Conservation (phyloP, 2,797 vertebrate species). For the Hypotaenidia okinawae region DNA sequence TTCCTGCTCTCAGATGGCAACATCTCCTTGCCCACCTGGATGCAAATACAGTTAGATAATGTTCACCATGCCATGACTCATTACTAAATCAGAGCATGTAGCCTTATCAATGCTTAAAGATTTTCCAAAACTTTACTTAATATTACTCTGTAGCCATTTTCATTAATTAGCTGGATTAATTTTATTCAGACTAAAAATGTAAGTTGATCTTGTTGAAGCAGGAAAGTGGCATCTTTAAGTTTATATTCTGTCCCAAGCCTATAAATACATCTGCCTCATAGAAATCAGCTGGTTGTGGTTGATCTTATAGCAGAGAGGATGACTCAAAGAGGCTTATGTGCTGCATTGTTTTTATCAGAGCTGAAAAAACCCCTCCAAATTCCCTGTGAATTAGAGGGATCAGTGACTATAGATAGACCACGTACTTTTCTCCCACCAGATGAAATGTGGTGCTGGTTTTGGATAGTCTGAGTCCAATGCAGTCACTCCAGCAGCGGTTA, state of each 20-base stretch:
- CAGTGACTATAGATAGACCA: slow-evolving; percentile 19
- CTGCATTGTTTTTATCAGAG: slow-evolving; percentile 51
- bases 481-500: background rate
- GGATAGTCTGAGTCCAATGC: background rate
- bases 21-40: background rate
- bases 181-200: slow-evolving; percentile 38
- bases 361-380: background rate
- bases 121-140: slow-evolving; percentile 34
- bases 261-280: slow-evolving; percentile 54
- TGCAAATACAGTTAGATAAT: background rate
- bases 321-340: slow-evolving; percentile 62
- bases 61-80: background rate
- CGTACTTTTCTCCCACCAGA: background rate
- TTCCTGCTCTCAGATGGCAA: background rate
- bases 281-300: slow-evolving; percentile 56
- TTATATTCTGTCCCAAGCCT: slow-evolving; percentile 25
- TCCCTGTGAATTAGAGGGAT: slow-evolving; percentile 39
- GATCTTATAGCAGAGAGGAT: slow-evolving; percentile 47
- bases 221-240: slow-evolving; percentile 41
- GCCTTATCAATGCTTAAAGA: background rate
- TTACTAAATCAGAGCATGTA: background rate
- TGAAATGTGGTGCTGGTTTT: background rate
- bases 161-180: slow-evolving; percentile 40
- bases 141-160: slow-evolving; percentile 8
- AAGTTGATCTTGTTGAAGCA: slow-evolving; percentile 24